Evolutionary conservation across 2,888 invertebrate species (phyloP), one percentile per base, ranked within the genome.

Genomic region (Cryptocheilus praepositus): DNA sequence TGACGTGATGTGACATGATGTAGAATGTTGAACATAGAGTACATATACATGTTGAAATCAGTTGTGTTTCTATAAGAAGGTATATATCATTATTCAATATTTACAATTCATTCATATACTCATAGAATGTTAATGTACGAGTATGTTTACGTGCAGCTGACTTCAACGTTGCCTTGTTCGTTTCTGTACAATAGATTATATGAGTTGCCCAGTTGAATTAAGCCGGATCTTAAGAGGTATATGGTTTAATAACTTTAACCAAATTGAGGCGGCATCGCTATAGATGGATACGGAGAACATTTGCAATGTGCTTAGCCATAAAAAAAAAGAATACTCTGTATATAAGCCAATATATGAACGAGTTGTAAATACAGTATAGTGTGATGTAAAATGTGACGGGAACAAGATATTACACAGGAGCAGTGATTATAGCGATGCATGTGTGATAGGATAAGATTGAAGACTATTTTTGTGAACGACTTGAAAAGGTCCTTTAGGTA

Each of bases 391-490:
- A 72, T 62, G 74, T 70, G 70, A 77, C 69, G 81, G 82, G 80
- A 82, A 79, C 81, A 82, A 84, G 74, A 71, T 74, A 76, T 63
- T 70, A 67, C 70, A 72, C 68, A 74, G 64, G 73, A 61, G 61
- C 57, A 67, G 63, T 69, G 67, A 71, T 70, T 69, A 71, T 65
- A 74, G 69, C 67, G 62, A 57, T 70, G 64, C 54, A 64, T 57
- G 63, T 67, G 74, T 72, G 73, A 78, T 73, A 68, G 67, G 75
- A 64, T 74, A 73, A 80, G 64, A 80, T 81, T 71, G 69, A 77
- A 77, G 76, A 77, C 74, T 82, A 83, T 83, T 83, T 84, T 83
- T 79, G 78, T 82, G 83, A 81, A 74, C 79, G 72, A 70, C 67
- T 72, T 73, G 60, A 73, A 76, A 78, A 61, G 66, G 61, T 78